These are phyloP conservation scores for Gallinago nigripennis DNA, from an alignment of 2,797 vertebrate genomes.

Conservation along the genomic window DNA sequence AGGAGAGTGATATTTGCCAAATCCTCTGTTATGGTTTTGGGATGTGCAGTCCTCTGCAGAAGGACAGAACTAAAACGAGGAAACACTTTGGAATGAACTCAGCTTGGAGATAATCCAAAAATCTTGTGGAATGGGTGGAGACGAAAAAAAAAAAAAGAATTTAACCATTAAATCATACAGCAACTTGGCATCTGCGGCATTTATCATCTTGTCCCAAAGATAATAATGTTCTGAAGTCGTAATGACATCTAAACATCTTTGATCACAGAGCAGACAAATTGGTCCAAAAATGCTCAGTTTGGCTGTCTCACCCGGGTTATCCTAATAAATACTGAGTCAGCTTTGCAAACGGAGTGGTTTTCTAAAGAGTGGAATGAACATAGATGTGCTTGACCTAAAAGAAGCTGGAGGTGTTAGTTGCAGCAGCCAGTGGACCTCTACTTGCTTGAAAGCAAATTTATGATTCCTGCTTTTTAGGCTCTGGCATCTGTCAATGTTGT, in stretches of 20 bases:
- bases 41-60: constrained; percentile 2
- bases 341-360: constrained; percentile 4
- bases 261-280: constrained; percentile 34
- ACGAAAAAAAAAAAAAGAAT: not conserved
- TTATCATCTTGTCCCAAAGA: constrained; percentile 21
- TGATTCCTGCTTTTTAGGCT: not conserved
- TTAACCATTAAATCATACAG: constrained; percentile 63
- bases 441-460: constrained; percentile 19
- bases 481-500: not conserved
- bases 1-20: constrained; percentile 33
- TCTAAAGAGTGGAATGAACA: not conserved
- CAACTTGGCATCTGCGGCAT: not conserved
- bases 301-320: constrained; percentile 19
- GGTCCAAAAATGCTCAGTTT: constrained; percentile 28
- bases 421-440: constrained; percentile 19
- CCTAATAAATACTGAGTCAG: constrained; percentile 49
- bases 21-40: constrained; percentile 2
- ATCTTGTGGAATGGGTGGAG: constrained; percentile 52
- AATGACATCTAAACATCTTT: constrained; percentile 52
- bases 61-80: constrained; percentile 37
- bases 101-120: constrained; percentile 40
- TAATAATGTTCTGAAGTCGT: not conserved
- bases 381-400: constrained; percentile 21
- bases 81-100: constrained; percentile 27
- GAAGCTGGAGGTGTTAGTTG: constrained; percentile 2